Evolutionary conservation across 2,797 vertebrate genomes (phyloP).

Genomic region (Paguma larvata): DNA sequence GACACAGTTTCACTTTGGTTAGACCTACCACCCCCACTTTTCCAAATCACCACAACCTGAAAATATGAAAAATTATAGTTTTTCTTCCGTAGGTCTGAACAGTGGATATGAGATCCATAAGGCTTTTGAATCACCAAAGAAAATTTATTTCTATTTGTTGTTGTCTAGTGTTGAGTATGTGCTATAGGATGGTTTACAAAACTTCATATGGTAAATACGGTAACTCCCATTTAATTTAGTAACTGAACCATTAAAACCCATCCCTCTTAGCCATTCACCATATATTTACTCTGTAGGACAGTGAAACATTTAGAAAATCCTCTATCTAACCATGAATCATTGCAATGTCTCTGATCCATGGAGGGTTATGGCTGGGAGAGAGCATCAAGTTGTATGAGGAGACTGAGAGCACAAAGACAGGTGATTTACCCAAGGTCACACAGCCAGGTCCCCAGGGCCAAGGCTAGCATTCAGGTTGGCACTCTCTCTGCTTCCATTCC

Average conservation of each 20-base stretch:
- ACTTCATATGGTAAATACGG: background rate
- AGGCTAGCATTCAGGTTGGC: background rate
- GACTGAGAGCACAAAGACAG: background rate
- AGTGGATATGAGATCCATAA: background rate
- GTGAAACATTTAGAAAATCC: background rate
- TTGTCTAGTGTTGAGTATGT: background rate
- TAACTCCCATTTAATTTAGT: background rate
- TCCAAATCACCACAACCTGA: background rate
- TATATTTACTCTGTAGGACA: background rate
- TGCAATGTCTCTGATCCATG: background rate
- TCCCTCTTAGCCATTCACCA: background rate
- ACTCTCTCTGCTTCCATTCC: background rate
- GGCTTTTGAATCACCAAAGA: constrained; percentile 57
- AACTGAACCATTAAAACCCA: background rate
- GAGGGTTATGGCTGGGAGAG: background rate
- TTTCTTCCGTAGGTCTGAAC: constrained; percentile 54
- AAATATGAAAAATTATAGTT: constrained; percentile 33
- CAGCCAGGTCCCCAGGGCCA: background rate
- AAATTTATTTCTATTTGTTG: background rate
- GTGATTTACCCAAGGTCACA: background rate
- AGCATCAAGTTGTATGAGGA: background rate
- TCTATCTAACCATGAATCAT: background rate
- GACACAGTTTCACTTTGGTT: background rate
- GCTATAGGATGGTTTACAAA: background rate
- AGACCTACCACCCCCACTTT: background rate